Conservation (phyloP, 2,797 vertebrate species). For the Momotus momota region DNA sequence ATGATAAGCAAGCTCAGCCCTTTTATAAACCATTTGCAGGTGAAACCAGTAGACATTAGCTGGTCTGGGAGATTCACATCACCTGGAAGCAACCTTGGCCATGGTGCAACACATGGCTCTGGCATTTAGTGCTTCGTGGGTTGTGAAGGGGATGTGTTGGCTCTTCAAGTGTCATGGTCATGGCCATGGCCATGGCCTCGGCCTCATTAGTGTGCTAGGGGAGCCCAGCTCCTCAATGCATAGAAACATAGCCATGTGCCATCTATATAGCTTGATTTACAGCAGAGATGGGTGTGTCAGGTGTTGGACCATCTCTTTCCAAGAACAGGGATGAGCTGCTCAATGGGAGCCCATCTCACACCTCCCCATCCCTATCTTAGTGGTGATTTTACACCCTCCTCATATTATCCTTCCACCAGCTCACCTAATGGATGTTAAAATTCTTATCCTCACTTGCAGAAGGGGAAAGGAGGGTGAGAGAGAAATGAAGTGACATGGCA, state of each 20-base stretch:
- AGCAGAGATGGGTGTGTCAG: neutral
- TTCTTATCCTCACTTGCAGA: neutral
- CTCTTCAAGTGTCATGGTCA: neutral
- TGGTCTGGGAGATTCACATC: neutral
- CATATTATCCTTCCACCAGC: neutral
- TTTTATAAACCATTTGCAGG: neutral
- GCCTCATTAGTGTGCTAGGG: too few relatives aligned
- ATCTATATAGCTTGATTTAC: neutral
- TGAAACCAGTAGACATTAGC: neutral
- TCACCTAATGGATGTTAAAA: neutral
- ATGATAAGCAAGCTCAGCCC: neutral
- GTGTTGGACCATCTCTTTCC: neutral
- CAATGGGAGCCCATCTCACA: neutral
- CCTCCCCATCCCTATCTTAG: neutral
- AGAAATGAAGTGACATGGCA: neutral
- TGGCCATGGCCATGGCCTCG: neutral
- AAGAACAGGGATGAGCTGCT: neutral
- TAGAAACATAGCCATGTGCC: neutral
- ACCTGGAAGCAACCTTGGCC: neutral
- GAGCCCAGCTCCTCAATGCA: neutral
- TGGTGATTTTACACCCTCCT: neutral
- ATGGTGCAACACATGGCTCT: accelerated
- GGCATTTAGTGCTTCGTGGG: accelerated
- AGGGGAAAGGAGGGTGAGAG: neutral
- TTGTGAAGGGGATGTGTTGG: neutral